A percentile compares a stretch with the other conserved stretches of the same genome.
phyloP scores from a whole-genome alignment of 92 coral and sea anemone genomes.

The Umimayanthus kanabou region DNA sequence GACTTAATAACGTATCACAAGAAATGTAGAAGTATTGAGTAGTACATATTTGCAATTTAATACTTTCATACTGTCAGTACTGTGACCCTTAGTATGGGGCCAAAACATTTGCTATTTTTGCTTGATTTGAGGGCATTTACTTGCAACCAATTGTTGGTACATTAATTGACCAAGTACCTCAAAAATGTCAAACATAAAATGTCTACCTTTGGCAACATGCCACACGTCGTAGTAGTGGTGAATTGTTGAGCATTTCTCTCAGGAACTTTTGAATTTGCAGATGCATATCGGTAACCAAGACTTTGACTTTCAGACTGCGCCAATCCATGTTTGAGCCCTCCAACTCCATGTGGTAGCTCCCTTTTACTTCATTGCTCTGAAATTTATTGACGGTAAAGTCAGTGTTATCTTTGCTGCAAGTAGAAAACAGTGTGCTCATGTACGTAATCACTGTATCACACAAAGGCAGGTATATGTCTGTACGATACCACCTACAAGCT shows the following conservation, averaged over 20 bases:
- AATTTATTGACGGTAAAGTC: background rate
- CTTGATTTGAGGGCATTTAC: background rate
- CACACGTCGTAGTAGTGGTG: slow-evolving; percentile 41
- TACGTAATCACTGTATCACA: too few species aligned
- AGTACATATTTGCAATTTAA: background rate
- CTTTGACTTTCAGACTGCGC: slow-evolving; percentile 17
- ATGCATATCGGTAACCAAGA: slow-evolving; percentile 30
- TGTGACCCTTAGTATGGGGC: too few species aligned
- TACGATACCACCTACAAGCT: background rate
- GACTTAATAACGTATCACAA: too few species aligned
- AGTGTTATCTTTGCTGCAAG: too few species aligned
- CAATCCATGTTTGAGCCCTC: slow-evolving; percentile 41
- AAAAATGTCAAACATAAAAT: too few species aligned
- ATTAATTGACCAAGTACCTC: background rate
- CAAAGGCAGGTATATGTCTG: too few species aligned
- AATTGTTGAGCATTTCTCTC: background rate
- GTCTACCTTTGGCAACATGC: slow-evolving; percentile 41
- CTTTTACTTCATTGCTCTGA: slow-evolving; percentile 38
- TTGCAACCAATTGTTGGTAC: background rate
- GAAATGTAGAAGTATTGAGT: background rate
- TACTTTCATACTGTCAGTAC: background rate
- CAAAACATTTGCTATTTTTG: too few species aligned
- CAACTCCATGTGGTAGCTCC: slow-evolving; percentile 34
- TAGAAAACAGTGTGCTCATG: too few species aligned
- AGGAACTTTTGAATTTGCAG: slow-evolving; percentile 3